Base-by-base conservation (phyloP, 2,888 invertebrate species). In the Bhutanitis thaidina region DNA sequence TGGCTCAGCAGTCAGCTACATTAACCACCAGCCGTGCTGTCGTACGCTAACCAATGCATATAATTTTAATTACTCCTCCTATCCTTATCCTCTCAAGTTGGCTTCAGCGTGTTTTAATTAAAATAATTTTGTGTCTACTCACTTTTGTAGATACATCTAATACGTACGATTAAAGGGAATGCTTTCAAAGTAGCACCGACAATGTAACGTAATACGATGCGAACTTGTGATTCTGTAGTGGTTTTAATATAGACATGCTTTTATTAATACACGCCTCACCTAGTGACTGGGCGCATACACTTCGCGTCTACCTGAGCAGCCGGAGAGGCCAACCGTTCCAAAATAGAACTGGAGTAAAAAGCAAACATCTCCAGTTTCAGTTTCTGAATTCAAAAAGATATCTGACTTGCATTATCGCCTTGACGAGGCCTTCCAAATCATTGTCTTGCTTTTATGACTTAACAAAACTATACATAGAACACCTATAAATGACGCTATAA, bases 241-340 rank as follows among this genome's bases (percentile, higher is more conserved):
- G 55, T 72, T 74, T 74, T 74, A 77, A 80, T 80, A 79, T 77
- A 80, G 74, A 65, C 57, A 59, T 64, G 67, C 58, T 69, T 67
- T 69, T 81, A 80, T 77, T 80, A 80, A 80, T 80, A 81, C 70
- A 36, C 75, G 51, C 58, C 76, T 69, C 76, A 77, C 80, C 71
- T 77, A 74, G 74, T 66, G 67, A 73, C 77, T 61, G 60, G 63
- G 62, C 57, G 64, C 67, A 65, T 62, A 73, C 69, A 69, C 69
- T 72, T 63, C 58, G 60, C 65, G 57, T 66, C 67, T 74, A 81
- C 81, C 83, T 82, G 81, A 58, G 69, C 68, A 68, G 61, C 60
- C 58, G 53, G 62, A 60, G 62, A 59, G 58, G 61, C 62, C 51
- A 35, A 55, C 54, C 59, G 61, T 62, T 70, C 78, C 64, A 65